Base-by-base conservation (phyloP, 2,888 invertebrate species). In the Stenchaetothrips biformis region DNA sequence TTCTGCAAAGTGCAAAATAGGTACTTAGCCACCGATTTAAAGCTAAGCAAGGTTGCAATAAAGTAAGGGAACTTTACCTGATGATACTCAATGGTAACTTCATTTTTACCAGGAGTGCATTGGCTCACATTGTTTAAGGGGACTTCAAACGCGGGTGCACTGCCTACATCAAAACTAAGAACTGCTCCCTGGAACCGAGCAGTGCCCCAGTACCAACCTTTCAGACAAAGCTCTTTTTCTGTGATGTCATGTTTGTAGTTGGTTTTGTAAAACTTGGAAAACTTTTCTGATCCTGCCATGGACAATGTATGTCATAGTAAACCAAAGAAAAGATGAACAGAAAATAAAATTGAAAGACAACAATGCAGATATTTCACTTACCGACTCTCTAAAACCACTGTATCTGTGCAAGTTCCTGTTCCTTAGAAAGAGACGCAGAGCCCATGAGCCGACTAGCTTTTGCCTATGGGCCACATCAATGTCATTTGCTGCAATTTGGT, bases 191-290 rank as follows among this genome's bases (percentile, higher is more conserved):
- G 92, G 86, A 99, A 99, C 84, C 95, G 94, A 0, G 97, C 96
- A 0, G 95, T 94, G 48, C 99, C 99, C 97, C 99, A 99, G 87
- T 99, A 99, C 99, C 99, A 99, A 0, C 99, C 99, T 86, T 97
- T 98, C 0, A 98, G 89, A 82, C 97, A 95, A 80, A 97, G 88
- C 85, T 99, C 99, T 85, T 95, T 95, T 85, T 96, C 96, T 78
- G 95, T 88, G 92, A 98, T 92, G 81, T 95, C 94, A 83, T 94
- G 93, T 48, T 92, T 90, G 87, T 97, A 98, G 83, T 93, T 92
- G 8, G 90, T 89, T 82, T 92, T 91, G 83, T 98, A 94, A 87
- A 96, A 99, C 84, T 95, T 94, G 0, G 94, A 92, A 78, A 99
- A 90, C 86, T 97, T 97, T 78, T 98, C 88, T 95, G 94, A 83